A percentile compares a stretch with the other conserved stretches of the same genome.
Conservation (phyloP, 1,140 invertebrate genomes). For the Bombus consobrinus region DNA sequence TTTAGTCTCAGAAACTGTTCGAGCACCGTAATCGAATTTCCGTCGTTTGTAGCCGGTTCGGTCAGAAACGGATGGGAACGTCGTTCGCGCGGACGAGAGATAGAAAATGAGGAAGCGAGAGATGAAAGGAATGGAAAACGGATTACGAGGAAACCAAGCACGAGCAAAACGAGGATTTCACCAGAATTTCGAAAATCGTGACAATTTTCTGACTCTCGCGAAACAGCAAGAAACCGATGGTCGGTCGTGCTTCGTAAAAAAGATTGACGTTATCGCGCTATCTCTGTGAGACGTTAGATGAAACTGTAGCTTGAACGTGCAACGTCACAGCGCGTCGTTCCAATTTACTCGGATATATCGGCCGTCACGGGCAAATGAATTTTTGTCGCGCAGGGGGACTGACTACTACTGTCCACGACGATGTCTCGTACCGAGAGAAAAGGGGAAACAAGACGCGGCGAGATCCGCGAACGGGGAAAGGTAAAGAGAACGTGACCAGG, state of each 20-base stretch:
- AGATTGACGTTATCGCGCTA: too few relatives aligned
- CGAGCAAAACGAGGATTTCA: slow-evolving; percentile 48
- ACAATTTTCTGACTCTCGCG: not conserved
- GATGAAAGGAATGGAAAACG: slow-evolving; percentile 15
- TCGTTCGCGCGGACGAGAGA: not conserved
- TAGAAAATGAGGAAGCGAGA: not conserved
- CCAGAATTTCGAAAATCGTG: slow-evolving; percentile 23
- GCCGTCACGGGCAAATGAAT: not conserved
- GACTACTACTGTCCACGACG: not conserved
- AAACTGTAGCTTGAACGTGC: too few relatives aligned
- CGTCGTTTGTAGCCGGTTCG: not conserved
- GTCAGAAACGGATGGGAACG: not conserved
- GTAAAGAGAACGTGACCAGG: not conserved
- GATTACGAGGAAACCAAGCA: slow-evolving; percentile 65
- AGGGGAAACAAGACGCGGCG: not conserved
- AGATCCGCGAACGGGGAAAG: not conserved
- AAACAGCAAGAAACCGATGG: too few relatives aligned
- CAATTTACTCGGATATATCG: too few relatives aligned
- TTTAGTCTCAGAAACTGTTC: not conserved
- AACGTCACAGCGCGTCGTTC: too few relatives aligned
- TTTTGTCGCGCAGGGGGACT: not conserved
- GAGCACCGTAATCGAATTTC: not conserved
- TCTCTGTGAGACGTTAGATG: too few relatives aligned
- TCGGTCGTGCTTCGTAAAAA: too few relatives aligned
- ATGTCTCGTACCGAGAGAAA: not conserved